phyloP scores from a whole-genome alignment of 2,888 invertebrate genomes.

The Drosophila seclusa region DNA sequence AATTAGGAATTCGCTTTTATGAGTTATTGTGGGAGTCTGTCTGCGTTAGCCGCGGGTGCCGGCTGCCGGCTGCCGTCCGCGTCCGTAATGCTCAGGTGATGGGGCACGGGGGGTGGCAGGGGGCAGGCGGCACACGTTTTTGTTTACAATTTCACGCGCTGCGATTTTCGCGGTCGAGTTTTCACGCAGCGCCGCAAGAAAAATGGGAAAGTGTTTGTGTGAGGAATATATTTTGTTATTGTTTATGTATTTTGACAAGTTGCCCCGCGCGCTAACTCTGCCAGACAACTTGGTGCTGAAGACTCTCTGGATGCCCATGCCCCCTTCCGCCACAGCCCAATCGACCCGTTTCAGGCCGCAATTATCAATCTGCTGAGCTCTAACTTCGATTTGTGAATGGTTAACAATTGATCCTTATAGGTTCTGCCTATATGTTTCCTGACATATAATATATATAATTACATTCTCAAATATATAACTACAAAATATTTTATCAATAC shows the following conservation, averaged over 20 bases:
- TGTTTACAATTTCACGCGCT: constrained; percentile 78
- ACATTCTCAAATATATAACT: background rate
- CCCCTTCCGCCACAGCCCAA: background rate
- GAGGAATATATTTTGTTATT: constrained; percentile 73
- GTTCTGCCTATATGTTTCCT: background rate
- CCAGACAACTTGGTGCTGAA: constrained; percentile 77
- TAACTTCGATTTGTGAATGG: background rate
- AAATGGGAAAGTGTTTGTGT: constrained; percentile 70
- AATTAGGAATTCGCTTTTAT: constrained; percentile 58
- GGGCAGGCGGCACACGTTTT: constrained; percentile 41
- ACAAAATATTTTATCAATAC: background rate
- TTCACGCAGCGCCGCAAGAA: constrained; percentile 68
- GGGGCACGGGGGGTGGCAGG: background rate
- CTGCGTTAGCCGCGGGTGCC: constrained; percentile 70
- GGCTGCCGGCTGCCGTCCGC: constrained; percentile 43
- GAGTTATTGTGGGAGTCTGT: constrained; percentile 80
- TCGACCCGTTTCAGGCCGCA: background rate
- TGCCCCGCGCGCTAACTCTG: constrained; percentile 66
- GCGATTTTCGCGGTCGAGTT: constrained; percentile 79
- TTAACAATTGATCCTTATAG: background rate
- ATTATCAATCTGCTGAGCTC: background rate
- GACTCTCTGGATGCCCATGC: constrained; percentile 3
- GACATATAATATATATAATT: background rate
- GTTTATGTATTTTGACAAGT: constrained; percentile 85
- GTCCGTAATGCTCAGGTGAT: constrained; percentile 5